Evolutionary conservation across 2,797 vertebrate genomes (phyloP), one percentile per base, ranked within the genome.

Genomic region (Acridotheres tristis): DNA sequence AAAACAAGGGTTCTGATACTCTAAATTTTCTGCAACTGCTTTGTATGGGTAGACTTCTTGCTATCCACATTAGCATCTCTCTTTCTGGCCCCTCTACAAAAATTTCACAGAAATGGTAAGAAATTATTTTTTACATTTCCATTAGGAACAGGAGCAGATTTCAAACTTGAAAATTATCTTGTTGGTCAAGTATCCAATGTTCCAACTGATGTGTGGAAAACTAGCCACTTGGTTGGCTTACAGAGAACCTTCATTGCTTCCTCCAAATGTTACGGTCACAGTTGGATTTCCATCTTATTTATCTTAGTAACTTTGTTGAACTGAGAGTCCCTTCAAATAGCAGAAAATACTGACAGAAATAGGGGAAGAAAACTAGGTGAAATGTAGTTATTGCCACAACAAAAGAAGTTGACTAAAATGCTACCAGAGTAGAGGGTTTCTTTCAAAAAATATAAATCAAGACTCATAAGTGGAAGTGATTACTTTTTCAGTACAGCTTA

Each of bases 381-480:
- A 54, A 40, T 0, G 0, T 22, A 45, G 32, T 58, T 92, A 84
- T 30, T 93, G 45, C 27, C 50, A 74, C 47, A 81, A 73, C 48
- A 94, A 63, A 92, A 69, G 19, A 81, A 91, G 47, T 27, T 71
- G 40, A 71, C 83, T 77, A 65, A 85, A 94, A 80, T 40, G 48
- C 34, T 57, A 48, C 42, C n/a, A 84, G 77, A 82, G 53, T 55
- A 53, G 29, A 76, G 42, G 45, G 54, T 25, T 94, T 82, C 94
- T 89, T 74, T 91, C 87, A 71, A 84, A 94, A 43, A 32, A 61
- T 25, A 59, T 97, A 94, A 97, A 97, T 97, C 95, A 96, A 50
- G 58, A 42, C 42, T 76, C 62, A 25, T 93, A 95, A 97, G 90
- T 74, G 45, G 96, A 95, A 97, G 67, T 20, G 71, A 95, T 96